phyloP scores from a whole-genome alignment of 2,888 invertebrate genomes.

The Allacma fusca region DNA sequence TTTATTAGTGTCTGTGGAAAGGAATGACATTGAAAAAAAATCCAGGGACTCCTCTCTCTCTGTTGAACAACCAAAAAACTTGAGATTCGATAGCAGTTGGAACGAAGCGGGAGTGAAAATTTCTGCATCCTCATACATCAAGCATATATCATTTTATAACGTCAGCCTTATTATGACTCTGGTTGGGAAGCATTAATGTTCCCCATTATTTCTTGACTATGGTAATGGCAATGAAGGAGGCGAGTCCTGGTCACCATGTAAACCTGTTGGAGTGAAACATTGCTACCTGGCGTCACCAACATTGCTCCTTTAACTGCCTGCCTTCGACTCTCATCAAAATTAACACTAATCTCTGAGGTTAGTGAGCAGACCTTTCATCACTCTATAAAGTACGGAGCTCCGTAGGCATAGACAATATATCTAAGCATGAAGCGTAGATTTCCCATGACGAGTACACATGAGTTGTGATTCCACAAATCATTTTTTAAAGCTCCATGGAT shows the following conservation, averaged over 20 bases:
- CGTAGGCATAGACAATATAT: too few relatives aligned
- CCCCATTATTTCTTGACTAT: conserved; percentile 34
- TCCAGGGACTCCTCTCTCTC: not conserved
- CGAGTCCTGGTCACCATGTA: not conserved
- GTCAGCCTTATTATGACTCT: too few relatives aligned
- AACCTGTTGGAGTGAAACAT: conserved; percentile 28
- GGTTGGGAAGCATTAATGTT: too few relatives aligned
- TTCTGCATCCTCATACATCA: too few relatives aligned
- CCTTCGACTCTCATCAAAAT: conserved; percentile 24
- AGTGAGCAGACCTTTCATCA: conserved; percentile 9
- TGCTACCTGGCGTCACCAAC: not conserved
- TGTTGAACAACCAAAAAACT: not conserved
- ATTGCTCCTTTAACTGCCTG: conserved; percentile 11
- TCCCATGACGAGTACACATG: too few relatives aligned
- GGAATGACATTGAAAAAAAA: conserved; percentile 5
- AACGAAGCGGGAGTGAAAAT: too few relatives aligned
- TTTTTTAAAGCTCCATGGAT: too few relatives aligned
- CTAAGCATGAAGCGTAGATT: too few relatives aligned
- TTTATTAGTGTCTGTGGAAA: not conserved
- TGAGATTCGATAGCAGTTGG: too few relatives aligned
- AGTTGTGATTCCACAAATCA: too few relatives aligned
- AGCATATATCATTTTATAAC: too few relatives aligned
- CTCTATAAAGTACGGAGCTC: not conserved
- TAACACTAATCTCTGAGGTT: conserved; percentile 21
- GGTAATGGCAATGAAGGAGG: conserved; percentile 39